Evolutionary conservation across 2,888 invertebrate species (phyloP).

Genomic region (Petrophora chlorosata): DNA sequence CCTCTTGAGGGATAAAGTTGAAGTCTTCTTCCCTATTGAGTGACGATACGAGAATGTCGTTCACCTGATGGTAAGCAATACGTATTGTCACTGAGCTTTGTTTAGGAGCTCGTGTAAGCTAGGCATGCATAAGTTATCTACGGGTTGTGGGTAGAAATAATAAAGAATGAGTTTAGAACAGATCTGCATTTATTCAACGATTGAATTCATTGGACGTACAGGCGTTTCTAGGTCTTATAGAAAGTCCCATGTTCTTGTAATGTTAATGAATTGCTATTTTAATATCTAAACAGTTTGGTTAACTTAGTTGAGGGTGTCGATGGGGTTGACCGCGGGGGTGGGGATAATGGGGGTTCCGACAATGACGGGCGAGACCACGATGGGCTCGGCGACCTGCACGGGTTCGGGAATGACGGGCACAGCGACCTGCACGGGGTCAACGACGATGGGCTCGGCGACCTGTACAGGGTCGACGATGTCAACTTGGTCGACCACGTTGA

Average conservation of each 20-base stretch:
- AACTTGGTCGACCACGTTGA: constrained; percentile 31
- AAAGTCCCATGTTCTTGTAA: constrained; percentile 6
- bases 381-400: constrained; percentile 18
- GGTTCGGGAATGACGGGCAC: constrained; percentile 9
- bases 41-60: too few relatives aligned
- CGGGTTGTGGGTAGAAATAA: too few relatives aligned
- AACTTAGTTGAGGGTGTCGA: constrained; percentile 40
- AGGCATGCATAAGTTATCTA: too few relatives aligned
- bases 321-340: constrained; percentile 34
- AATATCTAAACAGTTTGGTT: constrained; percentile 9
- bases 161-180: neutral
- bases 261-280: constrained; percentile 1
- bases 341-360: constrained; percentile 34
- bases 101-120: too few relatives aligned
- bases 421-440: constrained; percentile 17
- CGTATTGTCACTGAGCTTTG: too few relatives aligned
- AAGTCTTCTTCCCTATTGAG: too few relatives aligned
- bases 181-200: constrained; percentile 11
- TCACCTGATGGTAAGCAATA: too few relatives aligned
- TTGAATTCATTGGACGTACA: constrained; percentile 7
- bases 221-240: constrained; percentile 5
- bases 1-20: too few relatives aligned
- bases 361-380: constrained; percentile 33
- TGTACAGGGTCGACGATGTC: constrained; percentile 25
- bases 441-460: constrained; percentile 29